Evolutionary conservation across 2,888 invertebrate species (phyloP), one percentile per base, ranked within the genome.

Genomic region (Euproctis similis): DNA sequence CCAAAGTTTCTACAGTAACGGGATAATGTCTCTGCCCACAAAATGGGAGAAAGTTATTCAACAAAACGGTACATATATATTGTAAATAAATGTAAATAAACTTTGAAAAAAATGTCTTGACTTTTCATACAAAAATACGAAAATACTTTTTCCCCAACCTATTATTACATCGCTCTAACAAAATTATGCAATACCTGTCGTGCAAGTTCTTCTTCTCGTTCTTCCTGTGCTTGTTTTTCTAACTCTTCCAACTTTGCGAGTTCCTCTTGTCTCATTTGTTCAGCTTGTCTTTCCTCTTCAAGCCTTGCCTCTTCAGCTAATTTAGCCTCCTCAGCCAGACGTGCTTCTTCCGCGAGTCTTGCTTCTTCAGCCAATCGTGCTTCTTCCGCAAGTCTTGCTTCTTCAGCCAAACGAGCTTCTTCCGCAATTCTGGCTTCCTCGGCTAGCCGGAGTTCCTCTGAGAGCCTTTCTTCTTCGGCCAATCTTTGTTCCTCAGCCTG

Each of bases 181-280:
- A n/a, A n/a, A n/a, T n/a, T n/a, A n/a, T n/a, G n/a, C 10, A 4
- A 10, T 44, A 85, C 85, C 75, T 91, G 91, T 53, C 90, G 80
- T 26, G 89, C 90, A 42, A 91, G 82, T 57, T 90, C 91, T 4
- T 77, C 88, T 70, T 90, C 90, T 12, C 86, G 85, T 52, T 88
- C 88, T 53, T 88, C 88, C 54, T 88, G 86, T 1, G 88, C 88
- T 50, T 88, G 87, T 47, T 81, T 85, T 31, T 88, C 88, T 21
- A 89, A 69, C 56, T 89, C 88, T 49, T 86, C 88, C 39, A 88
- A 67, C 39, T 84, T 76, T 5, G 84, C 71, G 20, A 87, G 70
- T 55, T 87, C 87, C 41, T 86, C 86, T 49, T 87, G 87, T 30
- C 86, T 85, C 40, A 70, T 85, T 56, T 87, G 87, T 66, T 82